A percentile compares a stretch with the other conserved stretches of the same genome.
These are phyloP conservation scores for Cranoglanis bouderius DNA, from an alignment of 2,113 vertebrate species.

Conservation along the genomic window DNA sequence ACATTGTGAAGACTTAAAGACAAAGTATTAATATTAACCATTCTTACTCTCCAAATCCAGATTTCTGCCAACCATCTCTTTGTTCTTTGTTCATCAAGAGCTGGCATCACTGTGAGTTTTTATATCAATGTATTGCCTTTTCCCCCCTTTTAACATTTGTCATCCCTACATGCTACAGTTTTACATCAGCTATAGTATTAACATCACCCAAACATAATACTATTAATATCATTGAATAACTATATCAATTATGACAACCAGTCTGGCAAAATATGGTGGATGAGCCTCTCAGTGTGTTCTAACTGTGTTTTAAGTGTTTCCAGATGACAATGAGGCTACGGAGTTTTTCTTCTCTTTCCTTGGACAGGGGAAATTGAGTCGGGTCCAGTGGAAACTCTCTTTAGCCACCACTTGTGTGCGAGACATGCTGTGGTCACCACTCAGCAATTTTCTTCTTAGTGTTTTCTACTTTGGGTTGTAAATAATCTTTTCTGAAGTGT, in stretches of 20 bases:
- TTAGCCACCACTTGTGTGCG: slow-evolving; percentile 26
- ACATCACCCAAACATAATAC: background rate
- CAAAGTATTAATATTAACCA: background rate
- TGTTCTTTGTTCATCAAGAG: background rate
- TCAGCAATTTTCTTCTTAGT: slow-evolving; percentile 29
- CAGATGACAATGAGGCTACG: slow-evolving; percentile 14
- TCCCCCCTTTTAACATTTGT: background rate
- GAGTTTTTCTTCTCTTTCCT: background rate
- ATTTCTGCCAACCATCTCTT: background rate
- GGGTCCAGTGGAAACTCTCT: slow-evolving; percentile 27
- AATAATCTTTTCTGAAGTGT: slow-evolving; percentile 28
- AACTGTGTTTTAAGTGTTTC: slow-evolving; percentile 19
- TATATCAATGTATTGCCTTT: background rate
- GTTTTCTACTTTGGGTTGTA: slow-evolving; percentile 27
- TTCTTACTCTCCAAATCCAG: background rate
- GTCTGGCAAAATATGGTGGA: background rate
- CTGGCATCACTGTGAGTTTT: background rate
- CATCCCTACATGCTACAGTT: background rate
- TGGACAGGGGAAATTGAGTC: slow-evolving; percentile 7
- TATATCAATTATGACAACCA: background rate
- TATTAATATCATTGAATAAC: background rate
- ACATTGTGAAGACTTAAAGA: background rate
- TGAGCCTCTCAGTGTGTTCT: slow-evolving; percentile 13
- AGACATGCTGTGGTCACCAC: slow-evolving; percentile 32
- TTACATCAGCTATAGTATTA: background rate